Evolutionary conservation across 2,113 vertebrate genomes (phyloP), one percentile per base, ranked within the genome.

Genomic region (Dolichotis patagonum): DNA sequence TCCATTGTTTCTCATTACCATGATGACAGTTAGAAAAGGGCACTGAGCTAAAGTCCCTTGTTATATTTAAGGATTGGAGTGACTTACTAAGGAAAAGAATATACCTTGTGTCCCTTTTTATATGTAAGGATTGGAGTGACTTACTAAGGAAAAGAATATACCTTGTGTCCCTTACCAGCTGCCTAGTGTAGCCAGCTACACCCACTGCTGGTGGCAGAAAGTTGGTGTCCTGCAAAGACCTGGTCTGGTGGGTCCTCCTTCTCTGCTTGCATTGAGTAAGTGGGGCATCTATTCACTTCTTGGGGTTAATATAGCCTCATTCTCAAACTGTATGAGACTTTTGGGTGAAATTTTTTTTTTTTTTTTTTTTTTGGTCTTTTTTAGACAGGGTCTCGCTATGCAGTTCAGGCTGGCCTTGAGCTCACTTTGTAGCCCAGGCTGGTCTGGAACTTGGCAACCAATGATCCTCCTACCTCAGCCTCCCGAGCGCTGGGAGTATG

Each of bases 231-330:
- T 78, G 28, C 65, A 26, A 13, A 54, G 49, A 54, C 19, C 41
- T 30, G 65, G 22, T 3, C 63, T 63, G 43, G 11, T 56, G 54
- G 54, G 4, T 56, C 17, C 54, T 5, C 46, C n/a, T 19, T 8
- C 3, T 22, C 17, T 60, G 19, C 1, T 0, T 0, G 30, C 30
- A 22, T 20, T 62, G 0, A 38, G 69, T 22, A 5, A 20, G 19
- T 38, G 62, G 12, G 58, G 17, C 16, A 49, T 13, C 46, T 41
- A 52, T 52, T 11, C n/a, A 9, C 30, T 71, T 85, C 7, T 35
- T 7, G 30, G 28, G 0, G 0, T 35, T 65, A 0, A 1, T 8
- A 28, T 11, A 63, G n/a, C n/a, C 43, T 58, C 17, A 10, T 73
- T 67, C 49, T 54, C 14, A 49, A 49, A 46, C 30, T 35, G 3